Evolutionary conservation across 1,140 invertebrate species (phyloP), one percentile per base, ranked within the genome.

Genomic region (Ridgeia piscesae): DNA sequence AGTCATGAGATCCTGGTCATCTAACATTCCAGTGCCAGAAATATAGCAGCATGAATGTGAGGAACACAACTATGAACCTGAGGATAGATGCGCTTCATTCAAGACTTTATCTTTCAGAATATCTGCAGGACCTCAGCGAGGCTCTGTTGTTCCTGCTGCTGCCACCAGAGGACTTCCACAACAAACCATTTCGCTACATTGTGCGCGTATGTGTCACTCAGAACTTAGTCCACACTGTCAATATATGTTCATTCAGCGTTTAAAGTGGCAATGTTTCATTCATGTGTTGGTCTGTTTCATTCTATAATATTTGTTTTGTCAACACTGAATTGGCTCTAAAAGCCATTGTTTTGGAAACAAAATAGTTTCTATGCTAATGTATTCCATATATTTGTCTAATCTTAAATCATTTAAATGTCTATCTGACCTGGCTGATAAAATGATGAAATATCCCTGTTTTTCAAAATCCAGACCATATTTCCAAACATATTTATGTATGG

Each of bases 151-250:
- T 98, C 96, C 96, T 99, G 91, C 95, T 99, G 89, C 96, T 98
- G 92, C 98, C 98, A 91, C 97, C 97, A 94, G 97, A 98, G 94
- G 98, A 98, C 95, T 99, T 98, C 96, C 97, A 97, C 93, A 98
- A 98, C 95, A 97, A 98, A 94, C 97, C 98, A 42, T 96, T 98
- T 89, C 97, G 98, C 94, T 97, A 97, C 94, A 96, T 98, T 91
- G 96, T 95, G 91, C 95, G 96, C 93, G 96, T 96, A 94, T 4
- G 58, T 77, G 58, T 77, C 27, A 0, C 17, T 77, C 27, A 21
- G 58, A 4, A 21, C 58, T 0, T 1, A 21, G 17, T 77, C 58
- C 27, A 77, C 17, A 21, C 42, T 11, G 27, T 77, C 58, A 77
- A n/a, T n/a, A n/a, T n/a, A n/a, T n/a, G n/a, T 31, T 31, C 58